phyloP scores from a whole-genome alignment of 2,113 vertebrate species.

The Corythoichthys intestinalis region DNA sequence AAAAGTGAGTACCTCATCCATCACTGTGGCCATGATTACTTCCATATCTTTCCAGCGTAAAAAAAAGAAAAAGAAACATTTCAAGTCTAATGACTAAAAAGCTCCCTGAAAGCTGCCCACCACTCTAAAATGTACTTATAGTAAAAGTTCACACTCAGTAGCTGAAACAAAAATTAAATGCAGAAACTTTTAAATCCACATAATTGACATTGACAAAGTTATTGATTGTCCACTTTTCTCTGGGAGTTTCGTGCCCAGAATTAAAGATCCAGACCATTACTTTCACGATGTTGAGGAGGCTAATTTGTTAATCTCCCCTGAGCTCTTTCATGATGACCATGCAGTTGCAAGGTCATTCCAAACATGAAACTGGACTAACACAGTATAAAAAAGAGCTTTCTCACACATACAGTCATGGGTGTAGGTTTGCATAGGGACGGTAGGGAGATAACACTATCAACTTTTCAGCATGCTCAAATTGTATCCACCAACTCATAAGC shows the following conservation, averaged over 20 bases:
- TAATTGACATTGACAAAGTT: not conserved
- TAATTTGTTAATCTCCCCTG: not conserved
- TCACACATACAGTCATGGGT: too few species aligned
- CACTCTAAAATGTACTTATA: not conserved
- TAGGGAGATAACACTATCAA: too few species aligned
- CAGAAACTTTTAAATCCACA: not conserved
- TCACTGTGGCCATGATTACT: too few species aligned
- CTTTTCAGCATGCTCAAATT: too few species aligned
- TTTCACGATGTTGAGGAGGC: not conserved
- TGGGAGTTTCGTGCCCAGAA: not conserved
- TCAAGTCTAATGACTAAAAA: too few species aligned
- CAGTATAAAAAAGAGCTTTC: too few species aligned
- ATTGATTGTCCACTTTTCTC: not conserved
- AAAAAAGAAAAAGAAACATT: too few species aligned
- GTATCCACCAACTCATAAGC: too few species aligned
- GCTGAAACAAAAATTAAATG: not conserved
- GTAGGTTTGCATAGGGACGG: too few species aligned
- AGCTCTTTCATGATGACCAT: not conserved
- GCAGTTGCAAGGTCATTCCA: not conserved
- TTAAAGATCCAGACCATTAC: not conserved
- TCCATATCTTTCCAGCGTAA: too few species aligned
- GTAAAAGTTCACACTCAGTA: not conserved
- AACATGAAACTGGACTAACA: not conserved
- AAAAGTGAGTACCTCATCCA: too few species aligned
- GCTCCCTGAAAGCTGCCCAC: constrained; percentile 21